A percentile compares a stretch with the other conserved stretches of the same genome.
Conservation (phyloP, 2,113 vertebrate species). For the Ameiurus melas region DNA sequence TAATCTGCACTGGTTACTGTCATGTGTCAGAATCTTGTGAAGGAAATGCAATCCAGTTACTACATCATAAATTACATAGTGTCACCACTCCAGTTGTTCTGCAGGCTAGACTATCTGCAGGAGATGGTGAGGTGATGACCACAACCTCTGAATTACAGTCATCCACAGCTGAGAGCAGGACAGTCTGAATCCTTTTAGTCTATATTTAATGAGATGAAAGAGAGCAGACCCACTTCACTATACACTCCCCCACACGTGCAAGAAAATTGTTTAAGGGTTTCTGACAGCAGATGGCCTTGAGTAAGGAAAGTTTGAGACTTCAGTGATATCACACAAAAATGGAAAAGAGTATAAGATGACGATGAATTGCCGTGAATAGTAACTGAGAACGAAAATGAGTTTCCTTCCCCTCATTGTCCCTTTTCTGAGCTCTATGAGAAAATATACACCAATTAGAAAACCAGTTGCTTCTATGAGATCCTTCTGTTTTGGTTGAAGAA, state of each 20-base stretch:
- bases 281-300: constrained; percentile 2
- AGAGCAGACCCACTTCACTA: constrained; percentile 10
- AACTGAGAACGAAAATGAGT: neutral
- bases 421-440: neutral
- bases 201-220: constrained; percentile 29
- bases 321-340: neutral
- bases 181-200: neutral
- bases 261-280: neutral
- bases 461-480: neutral
- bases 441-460: neutral
- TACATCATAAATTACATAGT: constrained; percentile 25
- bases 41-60: constrained; percentile 30
- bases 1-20: constrained; percentile 28
- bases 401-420: neutral
- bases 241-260: constrained; percentile 9
- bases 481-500: neutral
- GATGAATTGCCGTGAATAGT: neutral
- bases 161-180: neutral
- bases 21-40: neutral
- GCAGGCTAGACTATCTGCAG: constrained; percentile 24
- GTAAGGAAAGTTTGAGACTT: neutral
- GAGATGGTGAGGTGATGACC: constrained; percentile 29
- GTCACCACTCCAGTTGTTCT: constrained; percentile 28
- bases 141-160: constrained; percentile 11
- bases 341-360: neutral